Evolutionary conservation across 2,797 vertebrate genomes (phyloP).

Genomic region (Megaceryle alcyon): DNA sequence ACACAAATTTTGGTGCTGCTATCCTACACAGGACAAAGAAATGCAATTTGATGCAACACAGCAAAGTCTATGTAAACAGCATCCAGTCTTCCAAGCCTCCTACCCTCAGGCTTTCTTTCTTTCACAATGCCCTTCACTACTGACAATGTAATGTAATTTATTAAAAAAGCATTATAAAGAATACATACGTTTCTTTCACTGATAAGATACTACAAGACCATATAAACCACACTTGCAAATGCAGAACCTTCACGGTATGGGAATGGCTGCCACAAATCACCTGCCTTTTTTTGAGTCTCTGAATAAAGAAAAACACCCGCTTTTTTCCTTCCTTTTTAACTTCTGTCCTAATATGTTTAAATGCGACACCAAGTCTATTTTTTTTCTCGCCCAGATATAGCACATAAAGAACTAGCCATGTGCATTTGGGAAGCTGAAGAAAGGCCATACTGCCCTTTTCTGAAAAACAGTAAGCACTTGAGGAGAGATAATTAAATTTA

Average conservation of each 20-base stretch:
- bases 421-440: neutral
- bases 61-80: neutral
- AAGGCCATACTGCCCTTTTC: neutral
- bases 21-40: constrained; percentile 1
- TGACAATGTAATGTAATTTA: neutral
- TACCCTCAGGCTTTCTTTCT: neutral
- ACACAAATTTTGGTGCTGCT: neutral
- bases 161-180: neutral
- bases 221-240: neutral
- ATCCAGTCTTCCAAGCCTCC: neutral
- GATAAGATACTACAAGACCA: neutral
- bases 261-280: neutral
- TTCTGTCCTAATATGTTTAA: neutral
- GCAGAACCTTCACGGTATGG: neutral
- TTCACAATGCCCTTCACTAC: neutral
- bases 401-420: neutral
- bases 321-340: neutral
- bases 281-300: neutral
- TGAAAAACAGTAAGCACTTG: neutral
- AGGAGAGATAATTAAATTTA: constrained; percentile 36
- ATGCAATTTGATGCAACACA: neutral
- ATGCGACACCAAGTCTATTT: neutral
- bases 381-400: neutral
- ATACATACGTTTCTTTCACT: neutral
- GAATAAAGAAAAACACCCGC: neutral